A percentile compares a stretch with the other conserved stretches of the same genome.
Conservation (phyloP, 2,113 vertebrate genomes). For the Prinia subflava region DNA sequence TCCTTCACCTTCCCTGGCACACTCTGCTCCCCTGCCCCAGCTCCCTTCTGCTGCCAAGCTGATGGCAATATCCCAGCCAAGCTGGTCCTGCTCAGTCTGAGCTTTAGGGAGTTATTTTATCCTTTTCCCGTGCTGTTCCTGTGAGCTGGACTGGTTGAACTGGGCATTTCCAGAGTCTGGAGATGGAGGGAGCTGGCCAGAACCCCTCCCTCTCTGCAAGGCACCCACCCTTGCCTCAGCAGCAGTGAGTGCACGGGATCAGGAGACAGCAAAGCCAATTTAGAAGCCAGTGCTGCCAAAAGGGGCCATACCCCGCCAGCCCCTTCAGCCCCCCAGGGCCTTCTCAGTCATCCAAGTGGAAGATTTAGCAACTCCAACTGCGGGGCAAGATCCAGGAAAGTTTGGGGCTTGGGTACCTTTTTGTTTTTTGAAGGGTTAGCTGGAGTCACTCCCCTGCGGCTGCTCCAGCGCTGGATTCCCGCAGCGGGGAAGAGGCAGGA, state of each 20-base stretch:
- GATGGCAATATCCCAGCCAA: neutral
- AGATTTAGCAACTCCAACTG: neutral
- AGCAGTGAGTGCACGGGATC: accelerated
- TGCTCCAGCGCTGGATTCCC: neutral
- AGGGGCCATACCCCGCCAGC: neutral
- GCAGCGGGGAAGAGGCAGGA: neutral
- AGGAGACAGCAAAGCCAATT: neutral
- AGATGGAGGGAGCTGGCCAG: neutral
- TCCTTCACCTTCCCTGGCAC: neutral
- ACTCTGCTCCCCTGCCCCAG: neutral
- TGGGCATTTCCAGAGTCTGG: neutral
- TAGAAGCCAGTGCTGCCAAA: neutral
- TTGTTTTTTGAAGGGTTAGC: neutral
- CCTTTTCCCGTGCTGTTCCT: accelerated
- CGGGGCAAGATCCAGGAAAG: neutral
- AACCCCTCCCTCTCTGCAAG: neutral
- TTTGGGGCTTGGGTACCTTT: neutral
- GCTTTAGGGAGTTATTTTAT: neutral
- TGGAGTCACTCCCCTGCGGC: constrained; percentile 5
- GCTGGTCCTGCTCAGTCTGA: neutral
- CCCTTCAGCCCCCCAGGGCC: neutral
- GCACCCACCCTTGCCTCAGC: neutral
- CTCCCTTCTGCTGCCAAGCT: neutral
- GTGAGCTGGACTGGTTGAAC: neutral
- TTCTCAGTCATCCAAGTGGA: neutral